Evolutionary conservation across 2,797 vertebrate genomes (phyloP), one percentile per base, ranked within the genome.

Genomic region (Paramormyrops hopkinsi): DNA sequence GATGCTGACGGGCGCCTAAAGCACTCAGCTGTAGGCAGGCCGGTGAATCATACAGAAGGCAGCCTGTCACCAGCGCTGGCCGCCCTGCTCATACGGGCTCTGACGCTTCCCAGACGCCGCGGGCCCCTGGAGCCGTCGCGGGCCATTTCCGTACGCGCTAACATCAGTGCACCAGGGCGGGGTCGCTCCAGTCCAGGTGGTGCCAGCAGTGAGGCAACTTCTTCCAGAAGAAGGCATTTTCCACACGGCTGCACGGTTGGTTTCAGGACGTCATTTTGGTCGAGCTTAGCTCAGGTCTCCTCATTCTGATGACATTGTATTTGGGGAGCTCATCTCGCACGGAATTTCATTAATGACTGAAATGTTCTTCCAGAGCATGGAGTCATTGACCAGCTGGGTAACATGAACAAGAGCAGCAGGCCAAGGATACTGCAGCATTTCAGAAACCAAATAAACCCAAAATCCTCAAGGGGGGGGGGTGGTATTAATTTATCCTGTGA

Each of bases 181-280:
- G 65, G 65, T 73, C 29, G 12, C 65, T 37, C 65, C 65, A 14
- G 65, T 41, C 41, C 73, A 79, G 73, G 41, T n/a, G 33, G 41
- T n/a, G 48, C 85, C 53, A 17, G 22, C 29, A 56, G 12, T 54
- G 29, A 87, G 85, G 53, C 92, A 91, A 19, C 44, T 82, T 76
- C 65, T 51, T 53, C 50, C 9, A 82, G 73, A 65, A 48, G 25
- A 37, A 53, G 53, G 9, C 41, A 65, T 85, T 89, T 65, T 82
- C 56, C 88, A 85, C 19, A 65, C 4, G 44, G 76, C 76, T 48
- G 25, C 69, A 51, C 73, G 17, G 44, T 84, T 83, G 54, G 69
- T 50, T 88, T 83, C 53, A 46, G 53, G 83, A 56, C 9, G 48
- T 54, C 69, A 89, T 84, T 84, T 84, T 25, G 17, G 50, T 73